Percentiles rank a stretch among this genome's conserved stretches.
Conservation (phyloP, 2,888 invertebrate genomes). For the Lucinisca nassula region DNA sequence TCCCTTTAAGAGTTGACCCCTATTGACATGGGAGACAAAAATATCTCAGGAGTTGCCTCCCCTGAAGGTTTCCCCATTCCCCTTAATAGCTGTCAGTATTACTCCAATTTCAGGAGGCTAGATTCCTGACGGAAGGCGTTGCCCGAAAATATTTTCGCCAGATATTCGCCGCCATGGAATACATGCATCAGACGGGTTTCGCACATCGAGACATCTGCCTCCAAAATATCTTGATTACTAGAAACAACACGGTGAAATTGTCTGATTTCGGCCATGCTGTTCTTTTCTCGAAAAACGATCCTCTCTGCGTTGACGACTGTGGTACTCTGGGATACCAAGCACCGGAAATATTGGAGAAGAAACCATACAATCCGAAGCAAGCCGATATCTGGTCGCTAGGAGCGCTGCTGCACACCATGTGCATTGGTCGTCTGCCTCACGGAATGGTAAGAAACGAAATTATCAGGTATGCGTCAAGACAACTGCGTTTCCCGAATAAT, state of each 20-base stretch:
- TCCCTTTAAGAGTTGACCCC: too few species aligned
- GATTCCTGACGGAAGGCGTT: constrained; percentile 81
- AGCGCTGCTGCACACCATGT: constrained; percentile 80
- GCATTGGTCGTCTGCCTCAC: constrained; percentile 81
- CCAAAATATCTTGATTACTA: constrained; percentile 82
- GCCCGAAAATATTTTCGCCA: constrained; percentile 81
- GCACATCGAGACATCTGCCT: constrained; percentile 84
- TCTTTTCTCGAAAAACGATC: constrained; percentile 71
- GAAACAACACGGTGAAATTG: constrained; percentile 79
- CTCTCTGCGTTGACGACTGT: constrained; percentile 75
- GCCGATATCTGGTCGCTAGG: constrained; percentile 84
- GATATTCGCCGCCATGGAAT: constrained; percentile 79
- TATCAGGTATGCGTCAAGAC: constrained; percentile 66
- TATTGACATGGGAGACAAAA: too few species aligned
- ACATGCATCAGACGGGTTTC: constrained; percentile 76
- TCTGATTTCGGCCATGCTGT: constrained; percentile 83
- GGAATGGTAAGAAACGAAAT: constrained; percentile 74
- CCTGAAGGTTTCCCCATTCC: too few species aligned
- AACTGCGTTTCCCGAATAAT: constrained; percentile 71
- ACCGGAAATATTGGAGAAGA: constrained; percentile 80
- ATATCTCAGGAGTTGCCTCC: too few species aligned
- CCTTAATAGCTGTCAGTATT: too few species aligned
- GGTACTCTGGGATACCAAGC: constrained; percentile 81
- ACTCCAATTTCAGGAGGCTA: constrained; percentile 77
- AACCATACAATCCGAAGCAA: constrained; percentile 80